These are phyloP conservation scores for Myotis brandtii DNA, from an alignment of 2,113 vertebrate genomes.

Conservation along the genomic window DNA sequence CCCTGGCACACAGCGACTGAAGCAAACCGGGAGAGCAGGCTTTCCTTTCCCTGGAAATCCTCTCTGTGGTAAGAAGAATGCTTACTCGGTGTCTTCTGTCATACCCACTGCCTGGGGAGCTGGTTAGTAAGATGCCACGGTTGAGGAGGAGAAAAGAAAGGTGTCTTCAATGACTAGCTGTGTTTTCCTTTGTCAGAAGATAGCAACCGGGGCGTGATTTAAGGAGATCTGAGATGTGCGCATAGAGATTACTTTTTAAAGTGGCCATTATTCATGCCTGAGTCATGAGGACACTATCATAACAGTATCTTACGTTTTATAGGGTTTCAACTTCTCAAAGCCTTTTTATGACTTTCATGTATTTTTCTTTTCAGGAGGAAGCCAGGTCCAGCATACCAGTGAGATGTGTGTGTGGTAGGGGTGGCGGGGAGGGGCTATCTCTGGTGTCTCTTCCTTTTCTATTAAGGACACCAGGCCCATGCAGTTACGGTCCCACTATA, in stretches of 20 bases:
- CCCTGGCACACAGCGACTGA: neutral
- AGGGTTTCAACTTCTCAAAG: neutral
- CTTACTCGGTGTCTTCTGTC: neutral
- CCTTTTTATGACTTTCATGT: neutral
- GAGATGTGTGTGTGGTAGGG: neutral
- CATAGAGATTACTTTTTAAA: neutral
- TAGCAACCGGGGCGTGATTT: neutral
- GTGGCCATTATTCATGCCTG: neutral
- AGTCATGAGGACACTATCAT: neutral
- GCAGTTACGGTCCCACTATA: too few species aligned
- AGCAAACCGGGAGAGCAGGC: rapidly evolving
- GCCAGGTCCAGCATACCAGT: neutral
- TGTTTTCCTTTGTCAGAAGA: neutral
- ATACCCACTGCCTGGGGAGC: rapidly evolving
- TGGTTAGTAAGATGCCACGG: rapidly evolving
- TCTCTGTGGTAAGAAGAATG: neutral
- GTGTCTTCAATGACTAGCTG: neutral
- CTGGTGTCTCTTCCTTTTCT: neutral
- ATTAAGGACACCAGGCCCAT: neutral
- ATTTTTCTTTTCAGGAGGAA: neutral
- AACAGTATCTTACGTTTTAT: neutral
- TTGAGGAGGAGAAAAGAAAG: neutral
- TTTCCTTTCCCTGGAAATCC: neutral
- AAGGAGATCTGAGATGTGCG: neutral
- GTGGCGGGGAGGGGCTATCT: neutral